Evolutionary conservation across 2,797 vertebrate species (phyloP).

Genomic region (Bradypodion ventrale): DNA sequence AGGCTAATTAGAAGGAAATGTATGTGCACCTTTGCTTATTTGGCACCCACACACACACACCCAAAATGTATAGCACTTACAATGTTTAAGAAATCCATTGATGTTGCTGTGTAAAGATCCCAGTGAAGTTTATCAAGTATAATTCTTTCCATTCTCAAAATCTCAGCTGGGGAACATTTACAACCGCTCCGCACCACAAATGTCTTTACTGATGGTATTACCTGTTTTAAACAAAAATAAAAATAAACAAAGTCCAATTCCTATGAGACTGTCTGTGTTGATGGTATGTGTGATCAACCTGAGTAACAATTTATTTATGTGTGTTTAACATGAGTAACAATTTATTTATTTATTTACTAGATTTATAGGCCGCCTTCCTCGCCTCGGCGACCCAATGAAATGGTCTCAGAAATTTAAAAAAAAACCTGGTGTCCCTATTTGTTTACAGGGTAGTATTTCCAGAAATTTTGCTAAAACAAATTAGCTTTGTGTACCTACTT

Average conservation of each 20-base stretch:
- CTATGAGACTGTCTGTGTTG: slow-evolving; percentile 48
- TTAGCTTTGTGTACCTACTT: not conserved
- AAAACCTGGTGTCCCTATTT: not conserved
- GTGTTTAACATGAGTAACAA: not conserved
- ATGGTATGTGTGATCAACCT: slow-evolving; percentile 26
- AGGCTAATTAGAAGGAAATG: slow-evolving; percentile 44
- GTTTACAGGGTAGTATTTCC: not conserved
- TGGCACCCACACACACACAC: slow-evolving; percentile 52
- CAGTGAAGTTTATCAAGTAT: slow-evolving; percentile 87
- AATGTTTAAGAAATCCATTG: slow-evolving; percentile 86
- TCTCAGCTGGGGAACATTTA: slow-evolving; percentile 83
- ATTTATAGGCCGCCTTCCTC: too few species aligned
- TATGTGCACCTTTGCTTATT: slow-evolving; percentile 57
- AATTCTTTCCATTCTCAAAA: slow-evolving; percentile 88
- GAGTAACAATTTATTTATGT: not conserved
- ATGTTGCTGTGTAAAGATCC: slow-evolving; percentile 85
- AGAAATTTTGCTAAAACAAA: not conserved
- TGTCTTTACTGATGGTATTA: slow-evolving; percentile 82
- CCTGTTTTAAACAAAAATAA: slow-evolving; percentile 77
- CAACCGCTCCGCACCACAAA: slow-evolving; percentile 83
- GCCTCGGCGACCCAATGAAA: not conserved
- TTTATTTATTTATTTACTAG: not conserved
- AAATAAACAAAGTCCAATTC: slow-evolving; percentile 75
- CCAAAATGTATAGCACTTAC: slow-evolving; percentile 75
- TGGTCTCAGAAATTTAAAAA: not conserved